phyloP scores from a whole-genome alignment of 2,797 vertebrate species.

The Trichosurus vulpecula region DNA sequence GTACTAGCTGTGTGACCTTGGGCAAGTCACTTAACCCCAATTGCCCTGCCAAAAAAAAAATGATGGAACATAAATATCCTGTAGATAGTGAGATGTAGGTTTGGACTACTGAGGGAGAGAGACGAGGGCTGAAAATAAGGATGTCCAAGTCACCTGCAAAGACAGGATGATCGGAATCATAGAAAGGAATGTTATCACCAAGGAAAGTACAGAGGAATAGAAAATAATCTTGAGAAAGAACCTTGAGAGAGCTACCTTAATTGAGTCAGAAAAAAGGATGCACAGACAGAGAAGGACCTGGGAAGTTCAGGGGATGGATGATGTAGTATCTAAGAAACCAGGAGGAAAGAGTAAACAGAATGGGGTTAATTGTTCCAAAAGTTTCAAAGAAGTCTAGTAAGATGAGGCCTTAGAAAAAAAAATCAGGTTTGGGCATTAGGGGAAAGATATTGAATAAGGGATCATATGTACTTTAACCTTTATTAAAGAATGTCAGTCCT shows the following conservation, averaged over 20 bases:
- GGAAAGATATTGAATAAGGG: neutral
- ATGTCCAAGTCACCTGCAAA: neutral
- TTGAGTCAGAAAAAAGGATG: neutral
- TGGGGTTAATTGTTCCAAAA: neutral
- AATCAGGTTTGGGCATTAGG: neutral
- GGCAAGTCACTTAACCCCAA: no score
- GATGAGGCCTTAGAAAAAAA: neutral
- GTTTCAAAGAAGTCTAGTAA: neutral
- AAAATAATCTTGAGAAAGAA: neutral
- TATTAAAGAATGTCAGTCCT: neutral
- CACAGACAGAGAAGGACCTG: neutral
- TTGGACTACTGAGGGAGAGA: neutral
- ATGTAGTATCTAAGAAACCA: neutral
- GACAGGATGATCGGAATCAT: neutral
- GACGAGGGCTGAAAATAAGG: neutral
- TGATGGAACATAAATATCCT: neutral
- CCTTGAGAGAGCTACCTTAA: neutral
- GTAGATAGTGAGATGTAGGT: neutral
- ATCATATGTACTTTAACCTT: neutral
- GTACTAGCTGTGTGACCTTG: no score
- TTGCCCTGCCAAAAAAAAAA: no score
- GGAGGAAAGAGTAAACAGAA: neutral
- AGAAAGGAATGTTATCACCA: neutral
- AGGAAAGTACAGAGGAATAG: neutral
- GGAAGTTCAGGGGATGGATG: neutral